Evolutionary conservation across 2,797 vertebrate species (phyloP), one percentile per base, ranked within the genome.

Genomic region (Poecilia wingei): DNA sequence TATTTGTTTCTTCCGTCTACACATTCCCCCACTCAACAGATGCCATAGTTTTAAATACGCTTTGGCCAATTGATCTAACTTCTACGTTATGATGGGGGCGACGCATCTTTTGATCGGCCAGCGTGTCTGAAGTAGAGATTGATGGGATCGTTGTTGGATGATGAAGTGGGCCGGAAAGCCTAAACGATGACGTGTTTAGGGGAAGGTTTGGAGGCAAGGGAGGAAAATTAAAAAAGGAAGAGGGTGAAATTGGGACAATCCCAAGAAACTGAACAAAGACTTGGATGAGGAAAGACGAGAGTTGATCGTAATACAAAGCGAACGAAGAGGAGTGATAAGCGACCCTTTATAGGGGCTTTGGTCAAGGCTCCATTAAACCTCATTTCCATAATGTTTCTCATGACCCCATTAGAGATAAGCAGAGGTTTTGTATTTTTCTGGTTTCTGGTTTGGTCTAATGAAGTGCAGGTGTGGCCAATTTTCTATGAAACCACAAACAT

Each of bases 321-420:
- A 59, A 75, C n/a, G 43, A 77, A 79, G 75, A 74, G 77, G 64
- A 36, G 79, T 75, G 87, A 89, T 80, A 1, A 53, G 83, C 85
- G 89, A 92, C 87, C 86, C 85, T 82, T 74, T 64, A 61, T 80
- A 77, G 49, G 80, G 83, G 82, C 84, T 81, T 74, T 55, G 16
- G 77, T 82, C 85, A 39, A 39, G 36, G 36, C 85, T 86, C 92
- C 90, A 93, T 94, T 94, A 93, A 90, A 53, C 43, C 87, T 90
- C 82, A 95, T 95, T 91, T 93, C 90, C 94, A 95, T 95, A 95
- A 95, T 93, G 90, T 84, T 91, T 86, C 82, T 89, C 72, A 70
- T 87, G 87, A 91, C 86, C 88, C 93, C 90, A 92, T 94, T 93
- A 91, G 84, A 79, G 86, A 89, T 74, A 81, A 86, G 84, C 84